Conservation (phyloP, 2,888 invertebrate species). For the Spodoptera littoralis region DNA sequence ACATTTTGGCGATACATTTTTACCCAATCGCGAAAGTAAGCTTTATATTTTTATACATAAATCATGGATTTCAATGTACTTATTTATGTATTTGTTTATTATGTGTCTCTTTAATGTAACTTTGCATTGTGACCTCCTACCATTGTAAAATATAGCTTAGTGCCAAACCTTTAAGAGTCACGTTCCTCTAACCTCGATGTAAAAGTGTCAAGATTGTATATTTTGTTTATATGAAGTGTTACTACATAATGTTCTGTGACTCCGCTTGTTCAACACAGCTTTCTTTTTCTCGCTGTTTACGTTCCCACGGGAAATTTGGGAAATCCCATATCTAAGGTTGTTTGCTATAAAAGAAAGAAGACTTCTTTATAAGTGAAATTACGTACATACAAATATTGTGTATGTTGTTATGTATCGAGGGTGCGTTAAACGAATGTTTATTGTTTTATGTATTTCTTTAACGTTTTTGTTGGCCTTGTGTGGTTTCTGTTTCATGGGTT, state of each 20-base stretch:
- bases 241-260: conserved; percentile 10
- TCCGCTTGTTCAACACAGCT: conserved; percentile 31
- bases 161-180: conserved; percentile 41
- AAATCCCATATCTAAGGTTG: conserved; percentile 29
- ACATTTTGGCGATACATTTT: too few relatives aligned
- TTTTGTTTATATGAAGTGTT: conserved; percentile 25
- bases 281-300: conserved; percentile 27
- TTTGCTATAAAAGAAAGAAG: conserved; percentile 24
- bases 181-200: conserved; percentile 30
- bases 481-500: too few relatives aligned
- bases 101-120: too few relatives aligned
- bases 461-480: too few relatives aligned
- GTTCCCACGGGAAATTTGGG: conserved; percentile 40
- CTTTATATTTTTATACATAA: too few relatives aligned
- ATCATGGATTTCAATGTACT: too few relatives aligned
- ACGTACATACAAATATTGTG: conserved; percentile 9
- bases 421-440: not conserved
- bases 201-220: conserved; percentile 49
- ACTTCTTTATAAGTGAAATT: conserved; percentile 16
- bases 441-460: not conserved
- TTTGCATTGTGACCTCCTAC: too few relatives aligned
- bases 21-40: too few relatives aligned
- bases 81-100: too few relatives aligned
- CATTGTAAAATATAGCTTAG: not conserved
- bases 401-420: conserved; percentile 1